Evolutionary conservation across 2,113 vertebrate genomes (phyloP).

Genomic region (Lophius piscatorius): DNA sequence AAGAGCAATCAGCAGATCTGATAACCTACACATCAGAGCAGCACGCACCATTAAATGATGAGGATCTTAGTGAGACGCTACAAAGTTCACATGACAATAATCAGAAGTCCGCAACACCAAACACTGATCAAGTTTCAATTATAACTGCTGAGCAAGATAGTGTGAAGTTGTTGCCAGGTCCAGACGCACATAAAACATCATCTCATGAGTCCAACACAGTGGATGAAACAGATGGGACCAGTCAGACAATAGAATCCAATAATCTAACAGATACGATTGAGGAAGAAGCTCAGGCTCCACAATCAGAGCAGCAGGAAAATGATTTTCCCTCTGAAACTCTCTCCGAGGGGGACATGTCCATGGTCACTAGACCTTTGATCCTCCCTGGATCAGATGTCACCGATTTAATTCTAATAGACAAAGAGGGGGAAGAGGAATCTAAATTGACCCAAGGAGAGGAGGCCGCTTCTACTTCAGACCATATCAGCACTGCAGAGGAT

Average conservation of each 20-base stretch:
- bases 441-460: not conserved
- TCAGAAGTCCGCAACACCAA: conserved; percentile 3
- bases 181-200: not conserved
- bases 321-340: too few species aligned
- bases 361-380: too few species aligned
- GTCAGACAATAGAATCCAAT: too few species aligned
- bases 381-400: conserved; percentile 4
- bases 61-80: not conserved
- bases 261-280: too few species aligned
- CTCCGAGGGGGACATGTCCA: too few species aligned
- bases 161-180: not conserved
- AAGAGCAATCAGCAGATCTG: too few species aligned
- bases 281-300: too few species aligned
- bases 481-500: not conserved
- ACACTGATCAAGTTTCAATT: not conserved
- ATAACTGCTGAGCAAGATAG: not conserved
- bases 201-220: conserved; percentile 1
- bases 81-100: not conserved
- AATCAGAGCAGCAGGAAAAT: too few species aligned
- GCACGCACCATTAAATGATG: not conserved
- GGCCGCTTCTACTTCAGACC: not conserved
- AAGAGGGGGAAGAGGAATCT: conserved; percentile 5
- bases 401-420: not conserved
- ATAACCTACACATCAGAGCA: not conserved
- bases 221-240: too few species aligned